Evolutionary conservation across 1,140 invertebrate species (phyloP), one percentile per base, ranked within the genome.

Genomic region (Chrysomallon squamiferum): DNA sequence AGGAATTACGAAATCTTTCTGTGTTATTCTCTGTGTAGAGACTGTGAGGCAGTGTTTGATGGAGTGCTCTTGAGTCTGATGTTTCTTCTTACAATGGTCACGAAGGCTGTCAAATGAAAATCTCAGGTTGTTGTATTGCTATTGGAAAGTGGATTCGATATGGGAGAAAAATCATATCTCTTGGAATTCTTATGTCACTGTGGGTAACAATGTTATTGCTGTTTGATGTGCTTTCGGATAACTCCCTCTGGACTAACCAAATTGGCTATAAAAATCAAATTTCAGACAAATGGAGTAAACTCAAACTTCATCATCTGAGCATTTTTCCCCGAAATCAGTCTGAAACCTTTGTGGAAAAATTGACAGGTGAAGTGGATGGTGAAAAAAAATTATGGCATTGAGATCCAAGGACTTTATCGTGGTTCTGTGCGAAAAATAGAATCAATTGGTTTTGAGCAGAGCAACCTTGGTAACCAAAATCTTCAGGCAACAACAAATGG

Each of bases 361-460:
- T 27, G 22, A 18, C 50, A 27, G 22, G 22, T 54, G 50, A 54
- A 27, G 15, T 25, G n/a, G 29, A 54, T 20, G 29, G 15, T 22
- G 50, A 15, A 25, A n/a, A 27, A 25, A 30, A 30, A 20, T 27
- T 15, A 54, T 27, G 50, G 15, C 13, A 54, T 54, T 2, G 25
- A 54, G 29, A 54, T 54, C 50, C 50, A 54, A 30, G 22, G 29
- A 30, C 29, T 54, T 18, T 54, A 54, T 27, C 50, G 50, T 27
- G 50, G 50, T 54, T 25, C 50, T 15, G 22, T 54, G 22, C 50
- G 50, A 54, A 54, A 54, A 54, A 54, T 54, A 27, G 50, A 54
- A 54, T 54, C 50, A 15, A 54, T 54, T 27, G 50, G 50, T 11
- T 54, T 54, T 4, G 50, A 54, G 18, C 25, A 30, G 50, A 38